Percentiles rank a stretch among this genome's conserved stretches.
Evolutionary conservation across 2,888 invertebrate genomes (phyloP).

Genomic region (Barypeithes pellucidus): DNA sequence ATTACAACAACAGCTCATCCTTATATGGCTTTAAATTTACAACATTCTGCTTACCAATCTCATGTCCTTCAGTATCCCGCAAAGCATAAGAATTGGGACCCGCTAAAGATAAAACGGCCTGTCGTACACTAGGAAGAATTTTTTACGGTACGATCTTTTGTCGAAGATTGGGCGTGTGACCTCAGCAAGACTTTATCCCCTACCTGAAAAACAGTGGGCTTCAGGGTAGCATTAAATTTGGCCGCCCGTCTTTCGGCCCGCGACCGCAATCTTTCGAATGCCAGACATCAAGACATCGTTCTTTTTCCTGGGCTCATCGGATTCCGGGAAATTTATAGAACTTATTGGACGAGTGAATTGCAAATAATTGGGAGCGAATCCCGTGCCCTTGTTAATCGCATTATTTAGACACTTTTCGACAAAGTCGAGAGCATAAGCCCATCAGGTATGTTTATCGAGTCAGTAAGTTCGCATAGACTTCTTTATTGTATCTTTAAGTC

Average conservation of each 20-base stretch:
- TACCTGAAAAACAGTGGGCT: no score
- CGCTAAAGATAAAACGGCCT: no score
- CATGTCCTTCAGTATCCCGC: no score
- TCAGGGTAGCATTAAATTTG: neutral
- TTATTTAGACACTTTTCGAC: slow-evolving; percentile 14
- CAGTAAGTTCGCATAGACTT: slow-evolving; percentile 34
- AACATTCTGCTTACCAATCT: no score
- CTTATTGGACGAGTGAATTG: neutral
- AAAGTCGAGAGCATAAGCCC: neutral
- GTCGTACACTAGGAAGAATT: no score
- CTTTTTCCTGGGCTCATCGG: no score
- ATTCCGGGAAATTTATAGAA: neutral
- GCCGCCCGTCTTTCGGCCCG: neutral
- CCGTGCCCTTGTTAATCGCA: neutral
- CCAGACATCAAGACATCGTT: neutral
- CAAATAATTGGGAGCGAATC: neutral
- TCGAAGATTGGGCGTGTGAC: no score
- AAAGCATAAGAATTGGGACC: no score
- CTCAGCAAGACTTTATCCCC: no score
- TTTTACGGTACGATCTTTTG: no score
- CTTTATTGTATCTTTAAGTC: slow-evolving; percentile 39
- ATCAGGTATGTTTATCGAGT: neutral
- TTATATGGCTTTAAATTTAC: no score
- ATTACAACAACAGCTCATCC: no score
- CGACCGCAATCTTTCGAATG: neutral